Evolutionary conservation across 2,888 invertebrate genomes (phyloP), one percentile per base, ranked within the genome.

Genomic region (Rhingia rostrata): DNA sequence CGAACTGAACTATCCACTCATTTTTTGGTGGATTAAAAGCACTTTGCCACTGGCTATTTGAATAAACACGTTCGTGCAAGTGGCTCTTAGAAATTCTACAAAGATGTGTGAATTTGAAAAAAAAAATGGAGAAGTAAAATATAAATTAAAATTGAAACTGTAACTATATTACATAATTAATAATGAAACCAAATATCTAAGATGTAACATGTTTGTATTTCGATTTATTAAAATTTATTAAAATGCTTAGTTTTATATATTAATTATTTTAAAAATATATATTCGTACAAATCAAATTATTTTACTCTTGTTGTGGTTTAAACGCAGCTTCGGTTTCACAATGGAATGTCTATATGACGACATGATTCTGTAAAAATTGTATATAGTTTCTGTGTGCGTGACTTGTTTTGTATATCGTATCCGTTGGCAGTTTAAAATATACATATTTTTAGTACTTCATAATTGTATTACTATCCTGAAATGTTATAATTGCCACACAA

Each of bases 191-290:
- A 77, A 69, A 39, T 53, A 32, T 77, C 60, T 69, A 77, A 47
- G 60, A 51, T 77, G 61, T 72, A 56, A 14, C 33, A 32, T 79
- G 58, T 72, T 66, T 82, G 39, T 75, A 81, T 64, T 83, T 79
- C 43, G 41, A 60, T 86, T 86, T 82, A 54, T 35, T 64, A 4
- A 83, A 22, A 22, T 22, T 67, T 77, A 78, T 67, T 43, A 35
- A 53, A 22, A 53, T 53, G n/a, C 75, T 84, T 33, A 70, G 67
- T 81, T 51, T 86, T 47, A 77, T 47, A 47, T 39, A 37, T 30
- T 47, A 32, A 10, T 54, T 54, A 60, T 66, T 80, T 66, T 53
- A 74, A 61, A 49, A 22, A 49, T 49, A 22, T 30, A 47, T 60
- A 32, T 60, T 64, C 58, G 39, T 67, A 66, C 47, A 81, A 81